Conservation (phyloP, 2,888 invertebrate species). For the Hyposoter didymator region DNA sequence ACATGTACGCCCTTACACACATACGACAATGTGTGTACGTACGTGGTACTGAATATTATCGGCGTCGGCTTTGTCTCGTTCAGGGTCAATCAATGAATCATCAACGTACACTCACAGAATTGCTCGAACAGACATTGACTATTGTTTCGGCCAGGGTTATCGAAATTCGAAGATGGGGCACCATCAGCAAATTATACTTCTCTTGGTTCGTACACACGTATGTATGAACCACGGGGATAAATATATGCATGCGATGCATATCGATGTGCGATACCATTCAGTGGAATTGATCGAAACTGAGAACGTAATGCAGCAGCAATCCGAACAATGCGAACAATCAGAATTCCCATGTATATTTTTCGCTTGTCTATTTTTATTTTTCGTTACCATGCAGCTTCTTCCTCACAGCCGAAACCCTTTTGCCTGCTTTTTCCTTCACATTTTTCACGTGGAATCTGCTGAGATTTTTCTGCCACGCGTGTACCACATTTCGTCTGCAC, state of each 20-base stretch:
- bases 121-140: slow-evolving; percentile 35
- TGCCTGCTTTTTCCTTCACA: background rate
- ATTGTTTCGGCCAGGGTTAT: slow-evolving; percentile 59
- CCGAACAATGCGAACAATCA: slow-evolving; percentile 57
- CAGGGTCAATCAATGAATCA: slow-evolving; percentile 55
- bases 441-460: slow-evolving; percentile 14
- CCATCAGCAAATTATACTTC: slow-evolving; percentile 42
- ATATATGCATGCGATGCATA: background rate
- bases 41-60: slow-evolving; percentile 31
- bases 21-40: background rate
- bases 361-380: slow-evolving; percentile 6
- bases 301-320: slow-evolving; percentile 26
- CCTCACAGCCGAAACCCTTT: slow-evolving; percentile 13
- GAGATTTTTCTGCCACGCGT: background rate
- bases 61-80: slow-evolving; percentile 55
- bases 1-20: background rate
- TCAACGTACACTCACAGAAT: slow-evolving; percentile 42
- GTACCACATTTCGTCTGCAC: background rate
- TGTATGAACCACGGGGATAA: background rate
- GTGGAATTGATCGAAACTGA: slow-evolving; percentile 33
- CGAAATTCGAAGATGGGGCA: slow-evolving; percentile 64
- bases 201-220: background rate
- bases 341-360: slow-evolving; percentile 25
- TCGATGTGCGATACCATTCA: slow-evolving; percentile 17
- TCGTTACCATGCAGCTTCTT: background rate